Evolutionary conservation across 2,113 vertebrate species (phyloP), one percentile per base, ranked within the genome.

Genomic region (Trematocara marginatum): DNA sequence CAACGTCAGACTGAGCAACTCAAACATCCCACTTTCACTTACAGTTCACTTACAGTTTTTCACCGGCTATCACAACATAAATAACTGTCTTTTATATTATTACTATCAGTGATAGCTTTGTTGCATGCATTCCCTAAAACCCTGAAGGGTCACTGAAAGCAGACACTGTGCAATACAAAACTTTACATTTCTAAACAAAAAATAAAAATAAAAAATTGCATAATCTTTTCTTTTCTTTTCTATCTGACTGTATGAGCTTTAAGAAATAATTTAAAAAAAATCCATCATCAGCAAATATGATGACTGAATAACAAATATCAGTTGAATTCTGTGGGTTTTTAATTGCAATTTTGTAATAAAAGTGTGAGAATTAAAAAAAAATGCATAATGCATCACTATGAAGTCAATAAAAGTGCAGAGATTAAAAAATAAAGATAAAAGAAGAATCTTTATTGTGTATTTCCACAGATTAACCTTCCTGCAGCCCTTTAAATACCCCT

Each of bases 381-480:
- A 29, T 11, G 1, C 1, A n/a, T 1, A 13, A n/a, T 57, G 18
- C 29, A 16, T 76, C 9, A 66, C 80, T 47, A 4, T 10, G 40
- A 59, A 26, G 34, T 59, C 64, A 16, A 80, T 38, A 64, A 69
- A 29, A 35, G 2, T 80, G 49, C 26, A 47, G n/a, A 53, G 3
- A 6, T 49, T 64, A 8, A 78, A 10, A 78, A 64, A 81, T 69
- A 40, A 29, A 78, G 16, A 87, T 20, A 23, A 26, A 34, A 84
- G 16, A 6, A 45, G 18, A 61, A n/a, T 38, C 42, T 78, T 81
- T 83, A 18, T 61, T 26, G 1, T 26, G 23, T 66, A n/a, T 80
- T 66, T 79, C 66, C 40, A 76, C 31, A 85, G 40, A 92, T 90
- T 85, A 88, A 92, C 85, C 85, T 78, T 34, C 18, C 7, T 66